Base-by-base conservation (phyloP, 2,797 vertebrate species). In the Lithobates pipiens region DNA sequence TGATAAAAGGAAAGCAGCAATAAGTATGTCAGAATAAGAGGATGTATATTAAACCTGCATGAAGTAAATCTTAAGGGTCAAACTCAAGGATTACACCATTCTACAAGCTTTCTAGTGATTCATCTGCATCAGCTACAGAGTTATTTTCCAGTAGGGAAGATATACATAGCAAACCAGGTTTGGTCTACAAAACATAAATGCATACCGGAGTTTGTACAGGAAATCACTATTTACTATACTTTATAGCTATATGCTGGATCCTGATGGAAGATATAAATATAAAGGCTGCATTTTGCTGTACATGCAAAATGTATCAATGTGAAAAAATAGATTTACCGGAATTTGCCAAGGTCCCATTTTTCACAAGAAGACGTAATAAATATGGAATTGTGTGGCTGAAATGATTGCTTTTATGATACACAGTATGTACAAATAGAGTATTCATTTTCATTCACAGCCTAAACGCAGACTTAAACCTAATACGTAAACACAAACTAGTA, bases 1-100 rank as follows among this genome's bases (percentile, higher is more conserved):
- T 79, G 42, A 85, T 67, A 85, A 73, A 79, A 79, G 54, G 57
- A 36, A 65, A 74, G 65, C 32, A 29, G 70, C 77, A 79, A 80
- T 80, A 72, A 80, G 79, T 46, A 69, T 73, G 54, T 73, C n/a
- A 36, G 61, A 80, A 85, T 74, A 79, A 85, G 50, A 46, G 67
- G 76, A 78, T 44, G 50, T 84, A 79, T 79, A 85, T 79, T 79
- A 65, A 79, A 70, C 36, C 76, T 36, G 34, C 76, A 79, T 50
- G 54, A 74, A 85, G 57, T 77, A 85, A 65, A 84, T 84, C 67
- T 63, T 72, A 77, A n/a, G 68, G 68, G 76, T 65, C 76, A 78
- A 63, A 65, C 68, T 84, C 68, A 72, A 80, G 68, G 68, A 80
- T 80, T 80, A 46, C 69, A 57, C 23, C 27, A 3, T 74, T 82